phyloP scores from a whole-genome alignment of 2,888 invertebrate genomes.

The Corythucha ciliata region DNA sequence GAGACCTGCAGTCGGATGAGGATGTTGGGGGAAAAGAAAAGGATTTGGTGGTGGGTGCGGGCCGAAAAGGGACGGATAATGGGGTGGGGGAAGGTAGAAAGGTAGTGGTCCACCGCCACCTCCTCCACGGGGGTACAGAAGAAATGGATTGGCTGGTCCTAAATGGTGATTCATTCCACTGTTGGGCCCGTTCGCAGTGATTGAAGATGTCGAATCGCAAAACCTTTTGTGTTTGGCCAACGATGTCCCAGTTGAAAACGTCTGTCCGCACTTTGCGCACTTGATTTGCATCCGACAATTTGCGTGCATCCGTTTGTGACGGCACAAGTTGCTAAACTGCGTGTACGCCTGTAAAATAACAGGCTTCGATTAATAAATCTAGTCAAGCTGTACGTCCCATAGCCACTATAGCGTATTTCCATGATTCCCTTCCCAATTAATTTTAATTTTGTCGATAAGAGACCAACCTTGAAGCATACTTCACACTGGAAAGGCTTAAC shows the following conservation, averaged over 20 bases:
- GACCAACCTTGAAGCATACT: constrained; percentile 79
- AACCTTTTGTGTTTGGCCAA: constrained; percentile 92
- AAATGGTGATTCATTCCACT: too few species aligned
- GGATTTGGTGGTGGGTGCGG: constrained; percentile 53
- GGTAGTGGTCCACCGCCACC: constrained; percentile 39
- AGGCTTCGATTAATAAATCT: constrained; percentile 21
- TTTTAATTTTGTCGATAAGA: constrained; percentile 26
- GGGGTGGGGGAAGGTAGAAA: constrained; percentile 34
- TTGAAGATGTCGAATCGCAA: constrained; percentile 66
- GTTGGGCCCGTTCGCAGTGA: too few species aligned
- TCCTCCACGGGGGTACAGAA: constrained; percentile 59
- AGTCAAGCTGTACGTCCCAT: not conserved
- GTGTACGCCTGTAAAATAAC: constrained; percentile 71
- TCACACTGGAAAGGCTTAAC: constrained; percentile 96
- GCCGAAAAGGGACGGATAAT: constrained; percentile 27
- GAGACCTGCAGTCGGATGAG: too few species aligned
- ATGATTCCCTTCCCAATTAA: not conserved
- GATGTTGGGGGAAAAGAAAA: constrained; percentile 46
- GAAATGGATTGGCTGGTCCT: constrained; percentile 47
- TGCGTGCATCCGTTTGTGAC: constrained; percentile 98
- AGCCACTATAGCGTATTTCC: not conserved
- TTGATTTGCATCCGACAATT: constrained; percentile 89
- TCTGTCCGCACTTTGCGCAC: constrained; percentile 88
- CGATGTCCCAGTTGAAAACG: constrained; percentile 84
- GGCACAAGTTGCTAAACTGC: constrained; percentile 97